phyloP scores from a whole-genome alignment of 2,797 vertebrate species.

The Uromys caudimaculatus region DNA sequence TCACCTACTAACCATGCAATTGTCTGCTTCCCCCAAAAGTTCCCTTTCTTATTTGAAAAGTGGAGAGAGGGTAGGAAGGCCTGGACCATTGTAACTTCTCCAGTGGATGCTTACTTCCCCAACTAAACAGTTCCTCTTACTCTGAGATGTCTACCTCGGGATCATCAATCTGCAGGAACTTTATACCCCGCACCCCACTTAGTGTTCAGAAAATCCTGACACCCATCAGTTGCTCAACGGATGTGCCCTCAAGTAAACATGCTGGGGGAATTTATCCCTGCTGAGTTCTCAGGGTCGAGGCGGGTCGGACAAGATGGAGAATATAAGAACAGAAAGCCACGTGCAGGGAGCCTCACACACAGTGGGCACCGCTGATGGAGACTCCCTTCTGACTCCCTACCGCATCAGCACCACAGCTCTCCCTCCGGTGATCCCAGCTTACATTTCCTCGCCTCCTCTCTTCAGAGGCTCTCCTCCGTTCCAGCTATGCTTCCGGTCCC shows the following conservation, averaged over 20 bases:
- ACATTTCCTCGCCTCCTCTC: background rate
- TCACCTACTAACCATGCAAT: background rate
- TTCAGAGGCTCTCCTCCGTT: background rate
- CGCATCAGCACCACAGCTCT: background rate
- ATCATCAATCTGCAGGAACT: background rate
- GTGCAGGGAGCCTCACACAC: background rate
- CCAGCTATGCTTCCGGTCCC: background rate
- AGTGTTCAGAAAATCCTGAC: constrained; percentile 1
- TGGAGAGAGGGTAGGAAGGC: background rate
- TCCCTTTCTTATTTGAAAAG: constrained; percentile 24
- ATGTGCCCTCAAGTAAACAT: background rate
- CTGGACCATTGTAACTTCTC: background rate
- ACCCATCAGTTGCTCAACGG: background rate
- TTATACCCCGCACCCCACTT: background rate
- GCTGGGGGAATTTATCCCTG: background rate
- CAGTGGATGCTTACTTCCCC: background rate
- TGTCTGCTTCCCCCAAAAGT: background rate
- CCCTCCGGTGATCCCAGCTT: background rate
- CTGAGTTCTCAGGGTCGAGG: background rate
- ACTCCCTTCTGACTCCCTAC: background rate
- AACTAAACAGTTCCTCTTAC: background rate
- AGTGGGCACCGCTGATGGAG: background rate
- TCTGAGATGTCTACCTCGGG: background rate
- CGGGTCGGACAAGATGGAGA: background rate
- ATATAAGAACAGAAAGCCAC: background rate